Evolutionary conservation across 2,797 vertebrate species (phyloP), one percentile per base, ranked within the genome.

Genomic region (Dendrocincla fuliginosa): DNA sequence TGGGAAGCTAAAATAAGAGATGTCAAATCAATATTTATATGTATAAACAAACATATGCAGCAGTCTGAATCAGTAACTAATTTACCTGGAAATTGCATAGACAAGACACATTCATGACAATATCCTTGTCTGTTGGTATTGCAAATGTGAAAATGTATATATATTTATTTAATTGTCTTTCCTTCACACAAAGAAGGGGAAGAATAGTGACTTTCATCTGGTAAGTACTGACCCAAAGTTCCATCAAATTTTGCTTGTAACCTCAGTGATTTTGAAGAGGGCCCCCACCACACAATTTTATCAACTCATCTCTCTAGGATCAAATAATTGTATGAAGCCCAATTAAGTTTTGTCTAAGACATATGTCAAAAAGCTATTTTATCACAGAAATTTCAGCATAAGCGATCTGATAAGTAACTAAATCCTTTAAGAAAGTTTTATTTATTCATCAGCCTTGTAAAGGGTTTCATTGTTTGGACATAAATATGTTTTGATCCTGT

Each of bases 1-100:
- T 37, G 73, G 65, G 47, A 86, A 95, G 41, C 22, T 94, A 91
- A 97, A 96, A 79, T 94, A 97, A 86, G 50, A 96, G 27, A 60
- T 77, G 44, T 90, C 88, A 97, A 89, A 89, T 61, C 47, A 95
- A 76, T 84, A 90, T 95, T 97, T 94, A 79, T 59, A 30, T 91
- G 47, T 50, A 80, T 56, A 91, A 94, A 87, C 41, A 83, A 97
- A 87, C 19, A 52, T 41, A 70, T 76, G 22, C 18, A 53, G 17
- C 35, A 79, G 60, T 49, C 47, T 86, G 41, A 95, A 90, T 77
- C 87, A 73, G 71, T 91, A 95, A 97, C 93, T 91, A 95, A 59
- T 70, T 95, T 89, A 27, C 59, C 47, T 93, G 50, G 50, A 96
- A 93, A 44, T 9, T 79, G 28, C 11, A 75, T 52, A 81, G 28